Evolutionary conservation across 2,888 invertebrate genomes (phyloP).

Genomic region (Sminthurides aquaticus): DNA sequence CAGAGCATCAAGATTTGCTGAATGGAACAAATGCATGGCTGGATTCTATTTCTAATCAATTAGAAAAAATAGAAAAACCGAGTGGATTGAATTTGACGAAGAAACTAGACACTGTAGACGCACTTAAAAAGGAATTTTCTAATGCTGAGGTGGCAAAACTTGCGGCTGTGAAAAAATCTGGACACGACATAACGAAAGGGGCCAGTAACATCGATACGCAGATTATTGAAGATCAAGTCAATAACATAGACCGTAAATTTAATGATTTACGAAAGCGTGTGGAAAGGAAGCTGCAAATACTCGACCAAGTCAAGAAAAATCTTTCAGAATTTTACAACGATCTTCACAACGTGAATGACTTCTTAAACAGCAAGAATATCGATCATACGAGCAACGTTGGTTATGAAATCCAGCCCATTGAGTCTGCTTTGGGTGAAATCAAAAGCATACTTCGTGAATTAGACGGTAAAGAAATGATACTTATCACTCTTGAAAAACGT

Average conservation of each 20-base stretch:
- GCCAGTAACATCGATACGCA: slow-evolving; percentile 82
- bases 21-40: slow-evolving; percentile 75
- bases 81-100: slow-evolving; percentile 50
- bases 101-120: slow-evolving; percentile 66
- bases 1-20: slow-evolving; percentile 63
- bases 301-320: slow-evolving; percentile 75
- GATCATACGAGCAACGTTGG: slow-evolving; percentile 54
- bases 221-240: slow-evolving; percentile 78
- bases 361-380: slow-evolving; percentile 65
- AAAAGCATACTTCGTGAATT: slow-evolving; percentile 66
- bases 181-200: slow-evolving; percentile 58
- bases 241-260: slow-evolving; percentile 73
- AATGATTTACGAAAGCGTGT: slow-evolving; percentile 76
- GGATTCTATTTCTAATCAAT: slow-evolving; percentile 67
- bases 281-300: slow-evolving; percentile 69
- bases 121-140: slow-evolving; percentile 66
- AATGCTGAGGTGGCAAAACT: slow-evolving; percentile 57
- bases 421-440: slow-evolving; percentile 62
- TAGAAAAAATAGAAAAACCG: slow-evolving; percentile 69
- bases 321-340: slow-evolving; percentile 73
- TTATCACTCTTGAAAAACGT: slow-evolving; percentile 74
- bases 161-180: slow-evolving; percentile 57
- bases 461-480: slow-evolving; percentile 71
- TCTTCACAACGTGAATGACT: slow-evolving; percentile 68
- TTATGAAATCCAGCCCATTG: slow-evolving; percentile 67